A percentile compares a stretch with the other conserved stretches of the same genome.
Evolutionary conservation across 2,797 vertebrate species (phyloP).

Genomic region (Alcedo atthis): DNA sequence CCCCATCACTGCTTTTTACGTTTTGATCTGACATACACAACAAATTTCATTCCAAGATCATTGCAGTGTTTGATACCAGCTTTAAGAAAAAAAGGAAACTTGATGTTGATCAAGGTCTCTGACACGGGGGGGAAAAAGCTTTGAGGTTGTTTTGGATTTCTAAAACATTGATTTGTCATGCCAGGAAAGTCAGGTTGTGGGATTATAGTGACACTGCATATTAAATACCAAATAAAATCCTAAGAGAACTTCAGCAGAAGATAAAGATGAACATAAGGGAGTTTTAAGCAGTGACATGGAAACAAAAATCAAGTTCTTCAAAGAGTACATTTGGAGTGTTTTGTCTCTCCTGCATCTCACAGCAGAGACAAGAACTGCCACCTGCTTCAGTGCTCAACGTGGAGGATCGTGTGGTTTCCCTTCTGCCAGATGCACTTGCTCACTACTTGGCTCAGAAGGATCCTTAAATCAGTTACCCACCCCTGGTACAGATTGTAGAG

Average conservation of each 20-base stretch:
- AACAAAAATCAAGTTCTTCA: background rate
- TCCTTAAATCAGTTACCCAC: background rate
- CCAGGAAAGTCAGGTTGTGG: background rate
- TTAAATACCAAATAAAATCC: background rate
- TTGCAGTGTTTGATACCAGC: background rate
- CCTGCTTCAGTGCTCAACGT: rapidly evolving
- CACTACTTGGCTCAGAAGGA: background rate
- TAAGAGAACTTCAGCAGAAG: background rate
- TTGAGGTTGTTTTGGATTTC: constrained; percentile 12
- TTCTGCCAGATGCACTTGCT: rapidly evolving
- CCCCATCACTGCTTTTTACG: background rate
- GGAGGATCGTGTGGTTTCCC: background rate
- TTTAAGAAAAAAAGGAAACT: background rate
- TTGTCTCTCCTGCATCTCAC: background rate
- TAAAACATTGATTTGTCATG: background rate
- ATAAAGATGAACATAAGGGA: background rate
- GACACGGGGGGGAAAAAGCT: background rate
- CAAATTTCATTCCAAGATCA: background rate
- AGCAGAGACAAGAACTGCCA: background rate
- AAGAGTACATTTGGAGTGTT: background rate
- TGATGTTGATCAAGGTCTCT: background rate
- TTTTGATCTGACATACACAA: background rate
- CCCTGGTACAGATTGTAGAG: background rate
- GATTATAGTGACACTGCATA: background rate
- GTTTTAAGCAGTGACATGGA: background rate